Base-by-base conservation (phyloP, 64 coral and sea anemone species). In the Anthopleura sola region DNA sequence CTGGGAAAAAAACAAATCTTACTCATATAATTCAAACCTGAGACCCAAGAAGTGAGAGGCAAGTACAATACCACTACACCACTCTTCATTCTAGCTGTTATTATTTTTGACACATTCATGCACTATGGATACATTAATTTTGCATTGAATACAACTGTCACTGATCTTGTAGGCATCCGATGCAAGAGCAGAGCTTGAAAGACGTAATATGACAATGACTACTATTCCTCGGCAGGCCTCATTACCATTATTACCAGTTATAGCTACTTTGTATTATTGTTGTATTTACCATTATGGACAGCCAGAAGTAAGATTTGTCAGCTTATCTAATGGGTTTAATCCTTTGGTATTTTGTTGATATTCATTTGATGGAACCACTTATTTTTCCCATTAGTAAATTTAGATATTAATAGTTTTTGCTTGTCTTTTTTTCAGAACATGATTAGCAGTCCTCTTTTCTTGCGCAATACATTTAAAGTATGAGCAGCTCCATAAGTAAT, bases 211-310 rank as follows among this genome's bases (percentile, higher is more conserved):
- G 1, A 68, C 75, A 68, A 77, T 95, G 78, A 80, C 86, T 33
- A 56, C 80, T 1, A 86, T 91, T 36, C 93, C 93, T 0, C 78
- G 93, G 29, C 86, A 91, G n/a, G 90, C 93, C 0, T n/a, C 86
- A 36, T 80, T 95, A 19, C 80, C 89, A 49, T 66, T 91, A 29
- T 88, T 62, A 49, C 78, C 93, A 36, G 89, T 95, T 3, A 81
- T 95, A 18, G 85, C 90, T 39, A 95, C 93, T 18, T 80, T 95
- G n/a, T 95, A 95, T 47, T 95, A 95, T 57, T 95, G 89, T 50
- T 88, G 89, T 20, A 77, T 87, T 20, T 95, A 95, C 74, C 93
- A 95, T 49, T 91, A 88, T 29, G 86, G 86, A 56, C 89, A 91
- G 14, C 87, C 89, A 0, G 89, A 91, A 55, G 93, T 90, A 82